Evolutionary conservation across 1,140 invertebrate genomes (phyloP).

Genomic region (Calycopis cecrops): DNA sequence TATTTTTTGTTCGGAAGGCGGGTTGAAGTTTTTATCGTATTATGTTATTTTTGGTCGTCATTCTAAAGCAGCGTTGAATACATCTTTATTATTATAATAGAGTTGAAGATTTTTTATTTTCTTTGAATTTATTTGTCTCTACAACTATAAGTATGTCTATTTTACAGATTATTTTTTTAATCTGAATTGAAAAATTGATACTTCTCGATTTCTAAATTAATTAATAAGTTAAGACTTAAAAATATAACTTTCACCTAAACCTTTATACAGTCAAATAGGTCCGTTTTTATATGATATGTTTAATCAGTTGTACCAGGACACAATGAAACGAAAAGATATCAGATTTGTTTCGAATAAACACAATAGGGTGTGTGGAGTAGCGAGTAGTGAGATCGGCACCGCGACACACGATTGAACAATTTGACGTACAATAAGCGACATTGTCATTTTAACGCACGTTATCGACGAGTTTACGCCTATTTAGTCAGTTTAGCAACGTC

Average conservation of each 20-base stretch:
- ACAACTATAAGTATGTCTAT: too few species aligned
- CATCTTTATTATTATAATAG: too few species aligned
- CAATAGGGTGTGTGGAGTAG: slow-evolving; percentile 21
- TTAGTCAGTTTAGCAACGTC: neutral
- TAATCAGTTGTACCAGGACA: slow-evolving; percentile 22
- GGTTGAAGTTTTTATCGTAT: neutral
- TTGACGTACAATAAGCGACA: slow-evolving; percentile 11
- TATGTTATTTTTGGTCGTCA: too few species aligned
- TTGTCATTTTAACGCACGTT: slow-evolving; percentile 5
- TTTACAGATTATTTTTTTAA: too few species aligned
- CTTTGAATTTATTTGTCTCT: too few species aligned
- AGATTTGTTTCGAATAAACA: slow-evolving; percentile 30
- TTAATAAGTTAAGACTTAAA: too few species aligned
- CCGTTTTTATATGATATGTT: neutral
- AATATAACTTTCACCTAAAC: too few species aligned
- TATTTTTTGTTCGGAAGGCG: slow-evolving; percentile 9
- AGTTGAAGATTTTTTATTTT: too few species aligned
- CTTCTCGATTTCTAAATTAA: too few species aligned
- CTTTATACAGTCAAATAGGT: too few species aligned
- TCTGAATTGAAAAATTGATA: too few species aligned
- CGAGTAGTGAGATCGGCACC: slow-evolving; percentile 11
- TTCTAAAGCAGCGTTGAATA: too few species aligned
- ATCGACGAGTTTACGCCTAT: slow-evolving; percentile 10
- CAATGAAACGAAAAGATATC: slow-evolving; percentile 35
- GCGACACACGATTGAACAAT: slow-evolving; percentile 18